These are phyloP conservation scores for Chromobotia macracanthus DNA, from an alignment of 2,797 vertebrate species.

Conservation along the genomic window DNA sequence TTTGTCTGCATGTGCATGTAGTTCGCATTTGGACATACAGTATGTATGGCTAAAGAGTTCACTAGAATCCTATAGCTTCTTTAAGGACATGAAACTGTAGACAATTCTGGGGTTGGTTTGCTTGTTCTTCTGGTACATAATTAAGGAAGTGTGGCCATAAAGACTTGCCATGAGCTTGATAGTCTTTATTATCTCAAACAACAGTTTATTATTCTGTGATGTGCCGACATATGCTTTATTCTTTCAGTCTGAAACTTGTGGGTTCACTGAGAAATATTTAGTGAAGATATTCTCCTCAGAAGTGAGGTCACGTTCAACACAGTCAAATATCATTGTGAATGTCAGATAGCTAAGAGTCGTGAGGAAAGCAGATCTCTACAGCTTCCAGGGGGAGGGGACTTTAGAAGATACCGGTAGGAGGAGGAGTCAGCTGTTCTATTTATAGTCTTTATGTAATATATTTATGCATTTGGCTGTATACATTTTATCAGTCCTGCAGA, in stretches of 20 bases:
- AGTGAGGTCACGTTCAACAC: constrained; percentile 10
- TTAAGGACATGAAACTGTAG: constrained; percentile 20
- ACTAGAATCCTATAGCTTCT: constrained; percentile 14
- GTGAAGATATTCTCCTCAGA: constrained; percentile 4
- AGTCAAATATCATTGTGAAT: constrained; percentile 48
- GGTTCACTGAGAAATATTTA: constrained; percentile 26
- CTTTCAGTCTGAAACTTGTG: constrained; percentile 22
- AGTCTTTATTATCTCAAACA: constrained; percentile 49
- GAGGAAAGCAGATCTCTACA: constrained; percentile 17
- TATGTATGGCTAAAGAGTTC: constrained; percentile 14
- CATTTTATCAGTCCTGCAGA: too few species aligned
- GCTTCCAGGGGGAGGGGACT: background rate
- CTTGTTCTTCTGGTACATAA: constrained; percentile 30
- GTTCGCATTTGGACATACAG: constrained; percentile 30
- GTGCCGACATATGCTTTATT: constrained; percentile 42
- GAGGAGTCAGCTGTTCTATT: background rate
- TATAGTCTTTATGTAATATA: background rate
- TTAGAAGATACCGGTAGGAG: constrained; percentile 5
- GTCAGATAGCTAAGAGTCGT: constrained; percentile 39
- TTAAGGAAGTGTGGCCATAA: constrained; percentile 22
- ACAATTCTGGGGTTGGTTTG: constrained; percentile 2
- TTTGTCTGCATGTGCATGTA: constrained; percentile 29
- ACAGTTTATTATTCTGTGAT: constrained; percentile 50
- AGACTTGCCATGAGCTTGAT: background rate
- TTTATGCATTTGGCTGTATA: background rate